Conservation (phyloP, 2,797 vertebrate species). For the Sphaeramia orbicularis region DNA sequence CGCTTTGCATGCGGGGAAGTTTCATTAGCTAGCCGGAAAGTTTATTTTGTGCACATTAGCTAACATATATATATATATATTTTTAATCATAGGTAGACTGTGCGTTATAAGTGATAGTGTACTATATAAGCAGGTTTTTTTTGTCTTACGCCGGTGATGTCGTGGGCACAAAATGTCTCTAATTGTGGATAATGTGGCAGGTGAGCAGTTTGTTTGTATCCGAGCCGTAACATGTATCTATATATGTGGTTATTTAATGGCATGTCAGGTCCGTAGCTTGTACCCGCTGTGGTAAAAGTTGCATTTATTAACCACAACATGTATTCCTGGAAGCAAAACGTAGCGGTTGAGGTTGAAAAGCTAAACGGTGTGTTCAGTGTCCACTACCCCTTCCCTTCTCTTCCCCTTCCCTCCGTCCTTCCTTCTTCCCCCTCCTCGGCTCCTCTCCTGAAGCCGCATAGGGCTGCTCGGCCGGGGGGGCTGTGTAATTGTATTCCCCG, state of each 20-base stretch:
- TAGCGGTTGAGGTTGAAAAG: constrained; percentile 45
- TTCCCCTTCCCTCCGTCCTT: background rate
- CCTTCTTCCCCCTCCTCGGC: background rate
- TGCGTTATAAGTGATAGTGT: constrained; percentile 4
- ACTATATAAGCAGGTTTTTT: background rate
- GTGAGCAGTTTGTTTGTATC: constrained; percentile 66
- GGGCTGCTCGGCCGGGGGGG: constrained; percentile 79
- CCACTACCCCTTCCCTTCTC: constrained; percentile 16
- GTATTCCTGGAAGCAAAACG: constrained; percentile 26
- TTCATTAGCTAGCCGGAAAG: constrained; percentile 54
- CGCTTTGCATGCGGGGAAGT: constrained; percentile 52
- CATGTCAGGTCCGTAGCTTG: constrained; percentile 32
- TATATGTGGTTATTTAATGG: constrained; percentile 11
- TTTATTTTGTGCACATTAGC: constrained; percentile 46
- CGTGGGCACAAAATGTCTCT: constrained; percentile 38
- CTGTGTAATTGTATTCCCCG: constrained; percentile 92
- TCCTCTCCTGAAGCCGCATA: constrained; percentile 76
- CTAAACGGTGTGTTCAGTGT: constrained; percentile 52
- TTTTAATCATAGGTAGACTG: constrained; percentile 3
- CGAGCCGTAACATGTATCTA: constrained; percentile 29
- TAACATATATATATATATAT: too few relatives aligned
- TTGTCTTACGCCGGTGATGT: constrained; percentile 23
- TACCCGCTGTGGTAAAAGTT: constrained; percentile 59
- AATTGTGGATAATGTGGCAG: constrained; percentile 62
- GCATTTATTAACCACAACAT: constrained; percentile 38